Base-by-base conservation (phyloP, 1,140 invertebrate genomes). In the Heliconius hewitsoni region DNA sequence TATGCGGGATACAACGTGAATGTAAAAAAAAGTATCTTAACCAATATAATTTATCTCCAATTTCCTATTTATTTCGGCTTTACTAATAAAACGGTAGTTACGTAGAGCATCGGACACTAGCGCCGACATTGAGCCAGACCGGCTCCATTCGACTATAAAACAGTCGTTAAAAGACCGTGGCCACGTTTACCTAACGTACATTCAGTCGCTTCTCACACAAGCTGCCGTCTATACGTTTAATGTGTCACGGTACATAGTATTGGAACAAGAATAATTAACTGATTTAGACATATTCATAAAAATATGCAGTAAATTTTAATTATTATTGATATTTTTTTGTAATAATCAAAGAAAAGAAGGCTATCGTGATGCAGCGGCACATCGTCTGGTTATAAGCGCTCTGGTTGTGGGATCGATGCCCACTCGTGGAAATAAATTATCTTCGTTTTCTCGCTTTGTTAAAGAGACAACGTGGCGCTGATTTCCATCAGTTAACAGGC, bases 141-240 rank as follows among this genome's bases (percentile, higher is more conserved):
- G 89, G 89, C 88, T 90, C 88, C 90, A 76, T 72, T 71, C 60
- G 78, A 57, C 73, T 79, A 76, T 84, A 84, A 84, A 84, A 84
- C 70, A 80, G 78, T 82, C 83, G 83, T 84, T 84, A 84, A 82
- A 82, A 71, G 42, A 74, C 71, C 70, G 70, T 70, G 60, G 72
- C 39, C 60, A 76, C 73, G 81, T 82, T 82, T 82, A 82, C 77
- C 78, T 79, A 73, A 78, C 76, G 57, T 37, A 50, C 60, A 70
- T 39, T 76, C 74, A 77, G 76, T 70, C 34, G 60, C 42, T 52
- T 37, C 50, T 77, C 70, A 37, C 42, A 39, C 70, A 57, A 74
- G 60, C 60, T 30, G 1, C 60, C 52, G 34, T 37, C 71, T 57
- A 57, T 77, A 78, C 23, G 50, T 60, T 72, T 70, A 76, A 73